Evolutionary conservation across 92 coral and sea anemone species (phyloP), one percentile per base, ranked within the genome.

Genomic region (Bergia puertoricense): DNA sequence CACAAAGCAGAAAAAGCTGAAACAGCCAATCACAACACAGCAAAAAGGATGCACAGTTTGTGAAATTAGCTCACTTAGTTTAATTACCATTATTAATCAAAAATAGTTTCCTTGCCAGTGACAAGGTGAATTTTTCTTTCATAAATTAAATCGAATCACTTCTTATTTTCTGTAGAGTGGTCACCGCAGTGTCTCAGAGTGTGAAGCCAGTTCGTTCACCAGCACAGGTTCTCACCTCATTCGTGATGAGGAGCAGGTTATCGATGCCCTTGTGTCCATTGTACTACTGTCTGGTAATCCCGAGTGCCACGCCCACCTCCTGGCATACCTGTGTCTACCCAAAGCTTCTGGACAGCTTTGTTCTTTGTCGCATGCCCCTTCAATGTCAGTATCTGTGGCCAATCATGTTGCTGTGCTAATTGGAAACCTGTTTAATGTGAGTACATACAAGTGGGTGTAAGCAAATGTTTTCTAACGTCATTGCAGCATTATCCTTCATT

Each of bases 281-380:
- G 99, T 97, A 16, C 89, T 92, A n/a, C 87, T 97, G 18, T 97
- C 98, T 51, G 98, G 98, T 40, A 97, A 97, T 85, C 99, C 99
- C 0, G 99, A 97, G 79, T 97, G 99, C 57, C 99, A 97, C 68
- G 93, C 96, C 0, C 92, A 96, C 22, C 89, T 97, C 10, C 86
- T 97, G 86, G 98, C 99, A 0, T 95, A 97, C 74, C 93, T 97
- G 20, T 97, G 99, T 81, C 95, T 97, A 8, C 99, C 99, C 15
- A 95, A 92, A 81, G 97, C 99, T 13, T 94, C 98, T 5, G 93
- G 94, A 9, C 97, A 95, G 86, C 97, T 97, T 16, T 91, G 94
- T 14, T 73, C 88, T 16, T 81, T 97, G 72, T 93, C 96, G 5
- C 97, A 92, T 86, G 89, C 93, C 81, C 92, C 95, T 8, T 82